These are phyloP conservation scores for Poecilia velifera DNA, from an alignment of 2,797 vertebrate genomes.

Conservation along the genomic window DNA sequence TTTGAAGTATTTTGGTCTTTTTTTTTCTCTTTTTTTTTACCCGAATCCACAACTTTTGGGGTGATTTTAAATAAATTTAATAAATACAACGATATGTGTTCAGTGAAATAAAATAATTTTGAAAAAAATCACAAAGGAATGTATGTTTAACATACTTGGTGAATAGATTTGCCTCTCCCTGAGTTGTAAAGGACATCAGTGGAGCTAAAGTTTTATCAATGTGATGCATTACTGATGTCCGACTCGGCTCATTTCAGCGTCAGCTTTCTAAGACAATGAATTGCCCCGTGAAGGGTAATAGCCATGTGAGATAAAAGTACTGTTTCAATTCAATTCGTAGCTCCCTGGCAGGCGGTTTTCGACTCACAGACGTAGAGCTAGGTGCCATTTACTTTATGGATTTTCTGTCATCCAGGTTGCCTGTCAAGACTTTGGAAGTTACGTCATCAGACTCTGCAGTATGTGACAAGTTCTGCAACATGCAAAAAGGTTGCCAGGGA, in stretches of 20 bases:
- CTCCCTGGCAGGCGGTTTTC: neutral
- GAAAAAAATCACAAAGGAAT: constrained; percentile 35
- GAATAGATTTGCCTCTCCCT: constrained; percentile 46
- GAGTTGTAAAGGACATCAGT: constrained; percentile 64
- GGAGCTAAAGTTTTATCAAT: neutral
- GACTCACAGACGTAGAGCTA: neutral
- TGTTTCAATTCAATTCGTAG: neutral
- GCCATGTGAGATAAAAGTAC: neutral
- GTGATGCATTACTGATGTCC: constrained; percentile 15
- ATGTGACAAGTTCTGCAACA: neutral
- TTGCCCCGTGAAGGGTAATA: constrained; percentile 22
- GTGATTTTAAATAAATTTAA: neutral
- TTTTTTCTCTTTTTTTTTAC: no score
- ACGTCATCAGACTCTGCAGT: neutral
- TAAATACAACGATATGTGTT: constrained; percentile 17
- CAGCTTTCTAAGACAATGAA: constrained; percentile 39
- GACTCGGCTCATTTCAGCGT: constrained; percentile 63
- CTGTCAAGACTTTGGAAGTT: constrained; percentile 3
- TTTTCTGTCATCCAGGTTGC: neutral
- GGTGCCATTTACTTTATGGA: neutral
- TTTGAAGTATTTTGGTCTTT: neutral
- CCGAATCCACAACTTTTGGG: neutral
- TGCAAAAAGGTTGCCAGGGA: neutral
- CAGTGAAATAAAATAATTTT: constrained; percentile 21
- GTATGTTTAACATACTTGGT: constrained; percentile 46